Evolutionary conservation across 1,140 invertebrate species (phyloP).

Genomic region (Temnothorax nylanderi): DNA sequence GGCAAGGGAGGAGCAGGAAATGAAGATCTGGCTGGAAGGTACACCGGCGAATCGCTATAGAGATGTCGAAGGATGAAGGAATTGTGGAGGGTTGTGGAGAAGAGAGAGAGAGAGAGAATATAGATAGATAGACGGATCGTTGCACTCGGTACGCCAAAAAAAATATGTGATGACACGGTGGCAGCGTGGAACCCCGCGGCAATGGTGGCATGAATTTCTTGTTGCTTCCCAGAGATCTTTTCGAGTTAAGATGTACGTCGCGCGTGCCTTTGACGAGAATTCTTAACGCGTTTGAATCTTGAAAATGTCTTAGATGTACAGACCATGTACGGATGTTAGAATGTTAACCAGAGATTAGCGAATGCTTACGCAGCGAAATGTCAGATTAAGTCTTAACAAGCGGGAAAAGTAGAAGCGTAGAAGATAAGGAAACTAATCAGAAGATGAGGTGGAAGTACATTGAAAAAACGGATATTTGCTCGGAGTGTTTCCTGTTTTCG

Average conservation of each 20-base stretch:
- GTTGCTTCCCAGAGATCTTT: conserved; percentile 19
- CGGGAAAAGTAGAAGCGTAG: background rate
- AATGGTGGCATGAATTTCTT: conserved; percentile 18
- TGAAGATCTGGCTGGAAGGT: conserved; percentile 51
- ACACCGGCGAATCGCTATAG: conserved; percentile 14
- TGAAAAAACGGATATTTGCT: conserved; percentile 16
- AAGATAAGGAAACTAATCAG: background rate
- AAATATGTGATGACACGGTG: conserved; percentile 15
- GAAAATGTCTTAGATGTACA: background rate
- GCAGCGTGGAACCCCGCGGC: background rate
- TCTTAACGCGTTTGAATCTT: conserved; percentile 1
- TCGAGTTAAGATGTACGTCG: background rate
- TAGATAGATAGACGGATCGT: conserved; percentile 26
- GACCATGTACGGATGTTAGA: background rate
- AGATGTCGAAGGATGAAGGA: conserved; percentile 20
- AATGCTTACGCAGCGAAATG: background rate
- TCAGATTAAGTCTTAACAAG: background rate
- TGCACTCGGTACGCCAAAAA: conserved; percentile 10
- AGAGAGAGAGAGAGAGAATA: background rate
- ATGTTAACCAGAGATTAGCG: background rate
- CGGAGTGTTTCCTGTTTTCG: conserved; percentile 3
- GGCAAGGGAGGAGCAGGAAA: conserved; percentile 5
- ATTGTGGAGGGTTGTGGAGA: background rate
- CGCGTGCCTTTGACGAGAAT: conserved; percentile 14
- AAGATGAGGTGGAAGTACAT: background rate